Conservation (phyloP, 2,113 vertebrate species). For the Daphoenositta chrysoptera region DNA sequence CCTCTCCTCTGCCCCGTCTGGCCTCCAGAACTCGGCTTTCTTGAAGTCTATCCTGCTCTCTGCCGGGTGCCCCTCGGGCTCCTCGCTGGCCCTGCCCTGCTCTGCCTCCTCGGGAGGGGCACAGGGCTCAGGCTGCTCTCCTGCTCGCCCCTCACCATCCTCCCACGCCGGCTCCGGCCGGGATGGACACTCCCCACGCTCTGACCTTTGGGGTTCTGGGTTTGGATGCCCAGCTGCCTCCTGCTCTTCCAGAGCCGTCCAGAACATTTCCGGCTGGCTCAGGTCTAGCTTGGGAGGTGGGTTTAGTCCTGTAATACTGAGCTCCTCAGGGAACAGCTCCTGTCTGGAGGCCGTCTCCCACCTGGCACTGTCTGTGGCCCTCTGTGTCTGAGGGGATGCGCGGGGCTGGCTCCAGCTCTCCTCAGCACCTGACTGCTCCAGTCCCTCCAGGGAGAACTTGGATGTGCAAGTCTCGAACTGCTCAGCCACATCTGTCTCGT, state of each 20-base stretch:
- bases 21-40: constrained; percentile 59
- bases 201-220: not conserved
- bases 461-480: constrained; percentile 69
- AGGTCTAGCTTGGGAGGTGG: not conserved
- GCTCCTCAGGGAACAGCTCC: not conserved
- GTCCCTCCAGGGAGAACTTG: not conserved
- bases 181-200: not conserved
- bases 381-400: not conserved
- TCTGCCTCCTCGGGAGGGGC: not conserved
- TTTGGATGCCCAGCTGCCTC: not conserved
- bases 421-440: not conserved
- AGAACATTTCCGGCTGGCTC: not conserved
- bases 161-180: rapidly evolving
- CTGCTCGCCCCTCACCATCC: not conserved
- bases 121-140: not conserved
- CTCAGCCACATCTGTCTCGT: constrained; percentile 33
- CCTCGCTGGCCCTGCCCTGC: not conserved
- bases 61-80: not conserved
- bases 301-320: not conserved
- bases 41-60: constrained; percentile 52
- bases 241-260: constrained; percentile 43
- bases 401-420: not conserved
- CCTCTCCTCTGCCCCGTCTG: not conserved
- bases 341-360: not conserved
- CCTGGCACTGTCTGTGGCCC: not conserved